Evolutionary conservation across 2,113 vertebrate species (phyloP), one percentile per base, ranked within the genome.

Genomic region (Entelurus aequoreus): DNA sequence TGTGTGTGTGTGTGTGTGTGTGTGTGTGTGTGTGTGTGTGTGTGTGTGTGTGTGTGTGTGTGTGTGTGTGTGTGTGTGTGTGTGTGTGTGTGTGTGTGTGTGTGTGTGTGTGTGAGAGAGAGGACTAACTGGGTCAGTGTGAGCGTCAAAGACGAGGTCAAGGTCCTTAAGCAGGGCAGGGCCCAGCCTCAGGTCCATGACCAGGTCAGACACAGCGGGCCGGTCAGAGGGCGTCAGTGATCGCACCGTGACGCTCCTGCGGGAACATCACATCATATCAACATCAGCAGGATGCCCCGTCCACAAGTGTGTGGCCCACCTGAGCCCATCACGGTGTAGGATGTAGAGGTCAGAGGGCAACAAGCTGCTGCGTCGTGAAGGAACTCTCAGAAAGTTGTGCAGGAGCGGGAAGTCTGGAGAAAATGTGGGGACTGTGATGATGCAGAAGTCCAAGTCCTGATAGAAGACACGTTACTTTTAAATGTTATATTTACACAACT

Each of bases 401-500:
- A 96, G 73, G 79, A 98, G 78, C 35, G 79, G 79, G 69, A 92
- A 87, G 80, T 94, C 94, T 0, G 91, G 88, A 1, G 84, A 69
- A 3, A 87, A 65, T 5, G 87, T 88, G 0, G 93, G 91, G 46
- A 96, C 78, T 0, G 92, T 84, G 54, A 95, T 83, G 65, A 96
- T 40, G 81, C 95, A 96, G 76, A 90, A 92, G 55, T 94, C 89
- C 79, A 81, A 89, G 36, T 93, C 87, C 96, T 99, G 78, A 40
- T 97, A 77, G 38, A 1, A 46, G 6, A 60, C 9, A 40, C 28
- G 48, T 28, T 19, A 11, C 40, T 3, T 42, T 42, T 42, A 28
- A 28, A 28, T 28, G 3, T 4, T 28, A n/a, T 28, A 28, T 28
- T 28, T 28, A 28, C 28, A 28, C 28, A 28, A 28, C 28, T 28